Conservation (phyloP, 2,113 vertebrate species). For the Silurus asotus region DNA sequence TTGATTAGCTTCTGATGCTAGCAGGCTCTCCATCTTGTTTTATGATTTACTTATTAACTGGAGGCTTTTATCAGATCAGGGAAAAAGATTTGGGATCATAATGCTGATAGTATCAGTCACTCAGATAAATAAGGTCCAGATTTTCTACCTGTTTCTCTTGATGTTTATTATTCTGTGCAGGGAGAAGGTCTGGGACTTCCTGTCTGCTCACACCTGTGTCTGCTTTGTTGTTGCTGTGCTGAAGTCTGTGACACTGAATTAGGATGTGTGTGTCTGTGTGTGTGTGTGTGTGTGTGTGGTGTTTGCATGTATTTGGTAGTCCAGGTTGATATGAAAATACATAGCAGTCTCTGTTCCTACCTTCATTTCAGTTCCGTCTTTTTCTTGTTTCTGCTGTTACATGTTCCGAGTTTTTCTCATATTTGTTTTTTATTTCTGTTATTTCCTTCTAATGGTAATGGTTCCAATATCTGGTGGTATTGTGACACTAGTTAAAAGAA, state of each 20-base stretch:
- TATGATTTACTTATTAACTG: too few species aligned
- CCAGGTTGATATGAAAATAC: conserved; percentile 4
- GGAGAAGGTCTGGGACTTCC: conserved; percentile 35
- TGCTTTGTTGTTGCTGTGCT: conserved; percentile 40
- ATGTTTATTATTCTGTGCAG: conserved; percentile 26
- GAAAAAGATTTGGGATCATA: neutral
- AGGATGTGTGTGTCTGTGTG: conserved; percentile 17
- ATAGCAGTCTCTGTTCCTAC: conserved; percentile 12
- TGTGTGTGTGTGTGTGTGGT: conserved; percentile 21
- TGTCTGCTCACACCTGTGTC: conserved; percentile 18
- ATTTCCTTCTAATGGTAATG: conserved; percentile 27
- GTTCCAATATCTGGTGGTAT: conserved; percentile 20
- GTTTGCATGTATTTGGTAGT: neutral
- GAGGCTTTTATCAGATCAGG: neutral
- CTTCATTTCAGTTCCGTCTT: neutral
- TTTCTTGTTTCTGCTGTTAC: neutral
- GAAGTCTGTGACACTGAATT: conserved; percentile 35
- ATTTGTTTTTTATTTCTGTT: neutral
- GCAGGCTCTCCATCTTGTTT: neutral
- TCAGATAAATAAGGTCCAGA: conserved; percentile 7
- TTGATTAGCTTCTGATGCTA: neutral
- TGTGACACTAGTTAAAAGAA: conserved; percentile 17
- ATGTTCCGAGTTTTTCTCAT: neutral
- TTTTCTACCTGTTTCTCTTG: neutral
- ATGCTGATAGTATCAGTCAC: neutral